phyloP scores from a whole-genome alignment of 2,797 vertebrate species.

The Schizopygopsis pylzovi region DNA sequence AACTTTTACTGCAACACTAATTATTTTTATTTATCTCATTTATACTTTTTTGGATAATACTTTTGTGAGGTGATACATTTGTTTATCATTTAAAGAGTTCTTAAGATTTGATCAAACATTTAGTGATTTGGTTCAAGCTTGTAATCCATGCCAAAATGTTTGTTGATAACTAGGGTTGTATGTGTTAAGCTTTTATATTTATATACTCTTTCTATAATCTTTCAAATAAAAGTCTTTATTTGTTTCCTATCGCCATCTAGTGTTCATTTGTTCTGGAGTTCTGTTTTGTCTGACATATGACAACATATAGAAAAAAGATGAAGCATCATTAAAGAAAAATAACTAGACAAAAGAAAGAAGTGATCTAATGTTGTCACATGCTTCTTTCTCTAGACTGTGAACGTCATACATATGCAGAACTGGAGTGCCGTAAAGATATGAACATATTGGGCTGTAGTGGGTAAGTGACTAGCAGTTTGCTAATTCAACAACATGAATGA shows the following conservation, averaged over 20 bases:
- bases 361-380: neutral
- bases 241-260: slow-evolving; percentile 72
- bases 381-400: slow-evolving; percentile 65
- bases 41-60: neutral
- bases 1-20: neutral
- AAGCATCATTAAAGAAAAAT: neutral
- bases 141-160: neutral
- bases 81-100: too few relatives aligned
- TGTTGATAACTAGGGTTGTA: neutral
- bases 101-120: neutral
- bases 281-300: neutral
- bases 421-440: slow-evolving; percentile 63
- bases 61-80: neutral
- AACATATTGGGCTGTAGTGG: slow-evolving; percentile 62
- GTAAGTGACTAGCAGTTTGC: slow-evolving; percentile 64
- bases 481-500: neutral
- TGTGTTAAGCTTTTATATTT: neutral
- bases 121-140: neutral
- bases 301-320: neutral
- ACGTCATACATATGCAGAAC: slow-evolving; percentile 47
- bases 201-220: neutral
- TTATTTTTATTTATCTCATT: neutral
- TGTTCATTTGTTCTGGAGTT: slow-evolving; percentile 54
- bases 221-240: neutral
- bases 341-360: neutral